Evolutionary conservation across 2,113 vertebrate species (phyloP).

Genomic region (Meleagris gallopavo): DNA sequence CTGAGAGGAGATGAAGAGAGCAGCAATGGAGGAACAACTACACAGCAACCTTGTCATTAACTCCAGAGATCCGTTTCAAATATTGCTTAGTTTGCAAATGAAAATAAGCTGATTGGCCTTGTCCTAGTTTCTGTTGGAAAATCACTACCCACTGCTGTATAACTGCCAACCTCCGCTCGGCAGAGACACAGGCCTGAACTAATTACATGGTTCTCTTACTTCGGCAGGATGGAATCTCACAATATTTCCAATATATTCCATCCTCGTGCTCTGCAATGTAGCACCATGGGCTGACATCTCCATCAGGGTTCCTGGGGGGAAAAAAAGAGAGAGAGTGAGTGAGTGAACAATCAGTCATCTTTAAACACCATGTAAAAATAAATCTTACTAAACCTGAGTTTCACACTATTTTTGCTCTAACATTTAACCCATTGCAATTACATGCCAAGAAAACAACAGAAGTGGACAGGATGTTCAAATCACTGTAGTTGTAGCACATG

Average conservation of each 20-base stretch:
- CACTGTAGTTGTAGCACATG: background rate
- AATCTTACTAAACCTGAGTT: background rate
- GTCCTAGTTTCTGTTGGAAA: background rate
- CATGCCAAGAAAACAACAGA: background rate
- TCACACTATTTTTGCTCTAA: background rate
- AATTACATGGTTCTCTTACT: conserved; percentile 80
- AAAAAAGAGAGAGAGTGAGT: background rate
- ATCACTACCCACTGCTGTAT: background rate
- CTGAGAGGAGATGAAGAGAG: background rate
- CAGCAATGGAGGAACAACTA: background rate
- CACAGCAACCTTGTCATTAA: background rate
- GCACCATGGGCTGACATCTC: conserved; percentile 96
- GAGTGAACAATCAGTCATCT: background rate
- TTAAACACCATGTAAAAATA: background rate
- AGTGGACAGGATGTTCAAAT: background rate
- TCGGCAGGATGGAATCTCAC: conserved; percentile 92
- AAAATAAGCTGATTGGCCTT: background rate
- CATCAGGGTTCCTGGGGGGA: conserved; percentile 90
- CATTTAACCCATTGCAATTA: background rate
- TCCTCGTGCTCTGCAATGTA: conserved; percentile 94
- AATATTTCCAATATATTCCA: conserved; percentile 96
- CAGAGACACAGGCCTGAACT: background rate
- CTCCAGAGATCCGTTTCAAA: background rate
- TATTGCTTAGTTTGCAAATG: background rate
- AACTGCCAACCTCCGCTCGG: background rate